phyloP scores from a whole-genome alignment of 2,113 vertebrate species.

The Crotalus viridis region DNA sequence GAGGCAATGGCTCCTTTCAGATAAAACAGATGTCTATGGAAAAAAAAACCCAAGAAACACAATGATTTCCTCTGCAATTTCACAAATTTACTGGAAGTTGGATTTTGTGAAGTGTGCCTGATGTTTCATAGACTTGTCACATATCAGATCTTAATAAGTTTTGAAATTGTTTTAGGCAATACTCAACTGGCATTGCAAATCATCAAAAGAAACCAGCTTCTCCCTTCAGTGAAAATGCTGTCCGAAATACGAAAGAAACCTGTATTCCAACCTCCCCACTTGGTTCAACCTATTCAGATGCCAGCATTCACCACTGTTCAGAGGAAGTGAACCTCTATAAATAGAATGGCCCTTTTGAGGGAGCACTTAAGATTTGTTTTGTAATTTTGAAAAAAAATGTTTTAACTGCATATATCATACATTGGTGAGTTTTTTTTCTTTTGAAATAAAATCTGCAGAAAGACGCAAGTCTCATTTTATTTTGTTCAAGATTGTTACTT shows the following conservation, averaged over 20 bases:
- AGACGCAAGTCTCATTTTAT: slow-evolving; percentile 10
- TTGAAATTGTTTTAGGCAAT: slow-evolving; percentile 77
- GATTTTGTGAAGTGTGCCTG: background rate
- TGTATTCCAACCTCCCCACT: slow-evolving; percentile 75
- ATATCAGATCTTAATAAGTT: slow-evolving; percentile 5
- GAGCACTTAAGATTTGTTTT: slow-evolving; percentile 47
- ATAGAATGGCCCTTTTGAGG: slow-evolving; percentile 15
- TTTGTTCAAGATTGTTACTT: background rate
- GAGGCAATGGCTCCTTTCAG: background rate
- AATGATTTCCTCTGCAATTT: background rate
- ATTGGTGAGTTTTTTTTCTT: slow-evolving; percentile 65
- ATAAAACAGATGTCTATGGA: background rate
- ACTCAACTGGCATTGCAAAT: slow-evolving; percentile 97
- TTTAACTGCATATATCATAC: slow-evolving; percentile 52
- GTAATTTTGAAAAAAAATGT: slow-evolving; percentile 40
- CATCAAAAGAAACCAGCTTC: slow-evolving; percentile 97
- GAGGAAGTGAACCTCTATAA: slow-evolving; percentile 80
- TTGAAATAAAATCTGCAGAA: slow-evolving; percentile 9
- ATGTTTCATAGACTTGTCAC: background rate
- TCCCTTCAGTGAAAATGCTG: slow-evolving; percentile 81
- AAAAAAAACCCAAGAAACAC: background rate
- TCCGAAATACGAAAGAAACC: slow-evolving; percentile 86
- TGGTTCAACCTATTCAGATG: slow-evolving; percentile 85
- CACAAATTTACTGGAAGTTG: background rate
- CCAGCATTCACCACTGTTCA: slow-evolving; percentile 89